Evolutionary conservation across 2,888 invertebrate species (phyloP).

Genomic region (Caenorhabditis zanzibari): DNA sequence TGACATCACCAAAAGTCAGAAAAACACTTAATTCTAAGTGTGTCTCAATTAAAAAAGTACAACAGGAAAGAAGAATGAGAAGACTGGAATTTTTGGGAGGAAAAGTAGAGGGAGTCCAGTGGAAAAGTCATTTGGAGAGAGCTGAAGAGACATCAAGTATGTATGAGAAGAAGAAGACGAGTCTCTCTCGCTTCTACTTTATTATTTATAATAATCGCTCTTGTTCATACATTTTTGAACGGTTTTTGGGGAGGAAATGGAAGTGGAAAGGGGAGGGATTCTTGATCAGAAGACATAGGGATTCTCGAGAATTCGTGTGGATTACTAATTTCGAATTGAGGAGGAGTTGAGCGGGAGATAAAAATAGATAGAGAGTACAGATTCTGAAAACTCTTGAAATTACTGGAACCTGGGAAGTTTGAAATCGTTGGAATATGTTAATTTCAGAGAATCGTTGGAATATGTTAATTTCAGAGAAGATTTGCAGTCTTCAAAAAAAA

Average conservation of each 20-base stretch:
- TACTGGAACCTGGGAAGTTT: too few species aligned
- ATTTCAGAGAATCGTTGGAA: too few species aligned
- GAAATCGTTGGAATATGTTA: too few species aligned
- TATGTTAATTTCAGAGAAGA: too few species aligned
- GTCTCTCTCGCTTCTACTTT: conserved; percentile 19
- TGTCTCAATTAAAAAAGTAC: not conserved
- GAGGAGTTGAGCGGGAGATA: too few species aligned
- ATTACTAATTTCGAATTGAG: conserved; percentile 5
- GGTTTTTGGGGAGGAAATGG: conserved; percentile 19
- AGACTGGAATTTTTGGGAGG: conserved; percentile 8
- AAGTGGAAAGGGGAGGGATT: not conserved
- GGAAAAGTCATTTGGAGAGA: not conserved
- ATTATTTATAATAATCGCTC: conserved; percentile 66
- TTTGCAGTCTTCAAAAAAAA: too few species aligned
- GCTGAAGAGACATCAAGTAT: conserved; percentile 44
- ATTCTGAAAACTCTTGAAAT: not conserved
- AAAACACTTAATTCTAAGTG: conserved; percentile 35
- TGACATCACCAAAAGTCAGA: not conserved
- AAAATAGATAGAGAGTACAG: not conserved
- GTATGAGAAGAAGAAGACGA: conserved; percentile 49
- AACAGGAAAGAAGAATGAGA: conserved; percentile 2
- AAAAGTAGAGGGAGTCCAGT: not conserved
- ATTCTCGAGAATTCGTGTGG: conserved; percentile 4
- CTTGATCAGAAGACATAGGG: not conserved
- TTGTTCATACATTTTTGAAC: conserved; percentile 65